Evolutionary conservation across 2,113 vertebrate genomes (phyloP), one percentile per base, ranked within the genome.

Genomic region (Tiliqua scincoides): DNA sequence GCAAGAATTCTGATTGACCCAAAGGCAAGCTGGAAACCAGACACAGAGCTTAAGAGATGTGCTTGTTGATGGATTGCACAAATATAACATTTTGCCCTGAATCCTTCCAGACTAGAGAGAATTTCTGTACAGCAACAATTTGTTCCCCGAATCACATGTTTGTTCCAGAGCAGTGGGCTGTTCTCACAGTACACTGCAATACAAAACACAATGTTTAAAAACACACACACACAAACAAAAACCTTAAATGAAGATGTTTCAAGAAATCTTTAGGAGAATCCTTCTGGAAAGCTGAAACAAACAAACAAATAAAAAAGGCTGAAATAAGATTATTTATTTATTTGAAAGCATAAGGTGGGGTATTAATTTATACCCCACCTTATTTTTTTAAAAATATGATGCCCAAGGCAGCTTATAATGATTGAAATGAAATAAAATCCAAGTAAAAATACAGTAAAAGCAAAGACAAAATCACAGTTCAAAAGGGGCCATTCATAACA

Each of bases 251-350:
- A 25, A 84, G 88, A 20, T 30, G 12, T 1, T 3, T 84, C 88
- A 70, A 20, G 57, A 79, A 79, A 77, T 40, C 59, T 72, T 82
- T 5, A 6, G 3, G 21, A 43, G 21, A 25, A 80, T 3, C 52
- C 82, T 63, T 52, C 79, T 75, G 32, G 70, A 57, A 54, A 79
- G 74, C 7, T 21, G 61, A 87, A 73, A 90, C n/a, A n/a, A n/a
- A n/a, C n/a, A n/a, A n/a, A n/a, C n/a, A n/a, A n/a, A n/a, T n/a
- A n/a, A n/a, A n/a, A n/a, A n/a, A n/a, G n/a, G n/a, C n/a, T 48
- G 43, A 48, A 48, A 48, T 8, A 48, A 48, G 43, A 48, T 48
- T 48, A 48, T 48, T 48, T 48, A 48, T 48, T 48, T 48, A 48
- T 48, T 48, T 48, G 8, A n/a, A n/a, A n/a, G n/a, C n/a, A n/a